Percentiles rank a stretch among this genome's conserved stretches.
These are phyloP conservation scores for Odontocolon sp. DNA, from an alignment of 2,888 invertebrate genomes.

Conservation along the genomic window DNA sequence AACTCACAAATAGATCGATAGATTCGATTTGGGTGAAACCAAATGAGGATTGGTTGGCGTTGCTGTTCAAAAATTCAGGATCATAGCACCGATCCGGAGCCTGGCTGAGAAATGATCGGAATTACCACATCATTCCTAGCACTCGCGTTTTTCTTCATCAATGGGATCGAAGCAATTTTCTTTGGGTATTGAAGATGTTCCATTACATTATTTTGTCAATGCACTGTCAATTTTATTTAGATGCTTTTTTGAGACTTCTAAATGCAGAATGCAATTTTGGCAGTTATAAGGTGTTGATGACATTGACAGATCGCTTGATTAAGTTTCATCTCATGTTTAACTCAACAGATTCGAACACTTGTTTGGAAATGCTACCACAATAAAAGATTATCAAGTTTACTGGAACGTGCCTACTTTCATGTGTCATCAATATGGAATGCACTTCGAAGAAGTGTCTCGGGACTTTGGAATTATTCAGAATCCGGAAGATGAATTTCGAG, in stretches of 20 bases:
- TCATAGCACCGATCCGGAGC: not conserved
- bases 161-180: slow-evolving; percentile 47
- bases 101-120: slow-evolving; percentile 13
- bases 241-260: not conserved
- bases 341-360: slow-evolving; percentile 27
- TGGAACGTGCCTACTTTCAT: slow-evolving; percentile 92
- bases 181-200: slow-evolving; percentile 46
- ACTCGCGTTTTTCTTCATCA: slow-evolving; percentile 20
- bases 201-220: not conserved
- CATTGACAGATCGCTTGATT: not conserved
- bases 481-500: slow-evolving; percentile 85
- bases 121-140: slow-evolving; percentile 3
- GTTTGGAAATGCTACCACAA: slow-evolving; percentile 11
- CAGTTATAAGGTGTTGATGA: no score
- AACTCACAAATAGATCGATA: not conserved
- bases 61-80: not conserved
- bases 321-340: not conserved
- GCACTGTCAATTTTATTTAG: not conserved
- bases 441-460: slow-evolving; percentile 83
- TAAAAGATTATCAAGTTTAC: slow-evolving; percentile 81
- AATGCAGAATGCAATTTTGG: no score
- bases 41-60: slow-evolving; percentile 1
- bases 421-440: slow-evolving; percentile 85
- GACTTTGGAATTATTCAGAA: slow-evolving; percentile 87
- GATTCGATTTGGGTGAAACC: not conserved